phyloP scores from a whole-genome alignment of 92 coral and sea anemone genomes.

The Heteractis magnifica region DNA sequence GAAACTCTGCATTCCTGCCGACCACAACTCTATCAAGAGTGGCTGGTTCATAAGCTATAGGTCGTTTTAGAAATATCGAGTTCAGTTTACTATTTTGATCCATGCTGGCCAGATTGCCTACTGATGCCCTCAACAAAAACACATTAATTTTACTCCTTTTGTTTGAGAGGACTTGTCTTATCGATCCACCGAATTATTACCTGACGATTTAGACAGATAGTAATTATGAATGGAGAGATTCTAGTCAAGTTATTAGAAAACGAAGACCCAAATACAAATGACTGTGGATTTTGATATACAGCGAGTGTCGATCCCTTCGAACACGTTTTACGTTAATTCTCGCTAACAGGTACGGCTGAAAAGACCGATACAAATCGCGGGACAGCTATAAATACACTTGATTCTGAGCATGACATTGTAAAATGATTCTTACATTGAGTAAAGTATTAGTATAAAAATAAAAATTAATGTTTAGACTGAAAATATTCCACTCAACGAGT shows the following conservation, averaged over 20 bases:
- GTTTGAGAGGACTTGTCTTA: background rate
- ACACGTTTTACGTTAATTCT: background rate
- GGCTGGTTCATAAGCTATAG: background rate
- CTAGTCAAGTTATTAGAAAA: background rate
- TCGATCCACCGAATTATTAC: background rate
- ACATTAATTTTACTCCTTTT: background rate
- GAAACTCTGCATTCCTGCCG: conserved; percentile 20
- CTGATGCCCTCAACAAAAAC: background rate
- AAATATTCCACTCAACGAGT: background rate
- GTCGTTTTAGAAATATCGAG: conserved; percentile 6
- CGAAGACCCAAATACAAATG: conserved; percentile 5
- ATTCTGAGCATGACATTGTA: background rate
- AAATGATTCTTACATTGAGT: background rate
- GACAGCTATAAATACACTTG: conserved; percentile 4
- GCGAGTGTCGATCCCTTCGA: background rate
- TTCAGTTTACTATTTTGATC: background rate
- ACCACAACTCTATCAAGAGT: conserved; percentile 20
- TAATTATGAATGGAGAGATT: background rate
- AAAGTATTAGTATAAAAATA: background rate
- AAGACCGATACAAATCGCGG: background rate
- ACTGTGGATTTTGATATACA: background rate
- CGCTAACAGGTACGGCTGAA: background rate
- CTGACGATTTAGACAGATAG: background rate
- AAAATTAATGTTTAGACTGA: background rate
- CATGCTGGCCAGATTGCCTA: background rate